phyloP scores from a whole-genome alignment of 1,140 invertebrate genomes.

The Drosophila biarmipes region DNA sequence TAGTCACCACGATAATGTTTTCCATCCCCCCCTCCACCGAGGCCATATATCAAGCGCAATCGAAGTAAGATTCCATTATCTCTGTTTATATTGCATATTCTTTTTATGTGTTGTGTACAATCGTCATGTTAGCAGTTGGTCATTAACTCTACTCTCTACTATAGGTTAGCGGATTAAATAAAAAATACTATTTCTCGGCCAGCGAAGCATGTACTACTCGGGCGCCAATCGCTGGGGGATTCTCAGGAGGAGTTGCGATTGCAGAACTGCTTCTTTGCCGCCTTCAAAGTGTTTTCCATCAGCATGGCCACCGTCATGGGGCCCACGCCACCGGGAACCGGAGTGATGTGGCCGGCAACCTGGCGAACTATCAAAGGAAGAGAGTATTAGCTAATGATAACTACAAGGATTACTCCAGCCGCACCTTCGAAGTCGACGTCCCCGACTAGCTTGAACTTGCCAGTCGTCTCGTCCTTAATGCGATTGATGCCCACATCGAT shows the following conservation, averaged over 20 bases:
- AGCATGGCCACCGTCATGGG: constrained; percentile 96
- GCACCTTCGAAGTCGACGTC: constrained; percentile 94
- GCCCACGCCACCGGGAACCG: constrained; percentile 95
- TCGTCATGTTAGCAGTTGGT: constrained; percentile 30
- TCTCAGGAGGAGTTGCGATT: neutral
- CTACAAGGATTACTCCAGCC: neutral
- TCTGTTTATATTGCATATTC: constrained; percentile 15
- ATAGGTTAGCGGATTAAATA: constrained; percentile 52
- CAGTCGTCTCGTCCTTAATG: constrained; percentile 87
- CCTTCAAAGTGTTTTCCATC: constrained; percentile 92
- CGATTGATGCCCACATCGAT: constrained; percentile 95
- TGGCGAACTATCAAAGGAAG: constrained; percentile 86
- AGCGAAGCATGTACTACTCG: constrained; percentile 7
- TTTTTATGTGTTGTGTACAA: constrained; percentile 13
- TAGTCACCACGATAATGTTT: neutral
- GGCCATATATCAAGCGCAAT: neutral
- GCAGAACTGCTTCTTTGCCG: constrained; percentile 85
- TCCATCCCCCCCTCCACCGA: neutral
- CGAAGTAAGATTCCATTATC: constrained; percentile 2
- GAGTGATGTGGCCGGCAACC: constrained; percentile 92
- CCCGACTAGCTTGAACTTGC: constrained; percentile 91
- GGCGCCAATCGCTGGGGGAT: neutral
- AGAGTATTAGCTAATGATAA: neutral
- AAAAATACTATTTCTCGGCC: constrained; percentile 63
- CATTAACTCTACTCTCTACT: constrained; percentile 27